Evolutionary conservation across 2,113 vertebrate genomes (phyloP).

Genomic region (Protobothrops flavoviridis): DNA sequence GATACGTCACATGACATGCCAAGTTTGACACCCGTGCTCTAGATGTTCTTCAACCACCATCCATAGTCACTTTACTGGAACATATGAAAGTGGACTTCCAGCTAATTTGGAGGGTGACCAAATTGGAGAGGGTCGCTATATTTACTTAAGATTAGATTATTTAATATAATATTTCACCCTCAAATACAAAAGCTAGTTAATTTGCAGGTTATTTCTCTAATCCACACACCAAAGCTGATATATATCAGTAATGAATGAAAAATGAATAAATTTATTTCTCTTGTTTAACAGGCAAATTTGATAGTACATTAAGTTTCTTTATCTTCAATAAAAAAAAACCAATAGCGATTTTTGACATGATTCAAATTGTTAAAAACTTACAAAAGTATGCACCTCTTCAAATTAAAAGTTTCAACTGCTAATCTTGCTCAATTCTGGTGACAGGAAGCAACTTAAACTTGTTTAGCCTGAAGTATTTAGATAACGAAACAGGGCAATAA

Average conservation of each 20-base stretch:
- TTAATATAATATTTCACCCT: background rate
- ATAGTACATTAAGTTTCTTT: background rate
- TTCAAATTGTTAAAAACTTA: background rate
- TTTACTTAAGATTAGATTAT: background rate
- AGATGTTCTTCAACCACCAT: background rate
- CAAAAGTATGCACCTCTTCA: background rate
- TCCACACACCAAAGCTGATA: background rate
- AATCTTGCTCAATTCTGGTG: background rate
- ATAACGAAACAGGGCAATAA: background rate
- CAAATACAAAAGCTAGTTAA: background rate
- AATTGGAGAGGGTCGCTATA: background rate
- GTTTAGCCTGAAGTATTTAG: background rate
- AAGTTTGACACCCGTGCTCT: too few species aligned
- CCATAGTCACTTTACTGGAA: background rate
- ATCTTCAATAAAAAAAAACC: background rate
- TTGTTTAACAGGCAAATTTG: background rate
- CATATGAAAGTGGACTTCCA: background rate
- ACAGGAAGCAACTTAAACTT: background rate
- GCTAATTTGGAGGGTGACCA: background rate
- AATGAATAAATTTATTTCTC: background rate
- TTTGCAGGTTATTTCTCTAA: background rate
- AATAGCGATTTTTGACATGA: background rate
- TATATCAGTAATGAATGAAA: background rate
- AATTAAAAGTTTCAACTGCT: background rate
- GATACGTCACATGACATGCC: too few species aligned